These are phyloP conservation scores for Felis catus DNA, from an alignment of 2,113 vertebrate species.

Conservation along the genomic window DNA sequence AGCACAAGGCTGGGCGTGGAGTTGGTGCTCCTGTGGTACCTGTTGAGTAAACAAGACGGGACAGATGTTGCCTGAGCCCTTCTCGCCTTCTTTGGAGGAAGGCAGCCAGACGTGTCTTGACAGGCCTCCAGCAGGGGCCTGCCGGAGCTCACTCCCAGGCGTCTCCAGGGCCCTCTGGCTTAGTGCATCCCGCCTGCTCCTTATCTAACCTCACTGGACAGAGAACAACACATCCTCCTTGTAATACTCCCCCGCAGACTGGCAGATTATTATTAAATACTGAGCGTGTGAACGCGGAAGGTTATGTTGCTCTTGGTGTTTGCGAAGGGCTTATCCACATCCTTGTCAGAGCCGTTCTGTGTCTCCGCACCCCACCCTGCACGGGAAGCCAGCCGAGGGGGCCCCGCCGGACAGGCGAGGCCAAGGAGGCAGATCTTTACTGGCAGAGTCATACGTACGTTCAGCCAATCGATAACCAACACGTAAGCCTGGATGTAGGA, in stretches of 20 bases:
- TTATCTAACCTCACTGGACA: not conserved
- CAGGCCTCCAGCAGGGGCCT: not conserved
- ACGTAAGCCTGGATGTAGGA: not conserved
- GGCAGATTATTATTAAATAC: conserved; percentile 22
- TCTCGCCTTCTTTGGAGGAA: too few species aligned
- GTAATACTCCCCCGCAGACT: not conserved
- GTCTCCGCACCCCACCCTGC: not conserved
- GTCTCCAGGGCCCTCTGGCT: not conserved
- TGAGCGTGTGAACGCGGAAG: not conserved
- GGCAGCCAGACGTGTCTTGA: not conserved
- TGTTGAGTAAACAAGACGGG: not conserved
- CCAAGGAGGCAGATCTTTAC: not conserved
- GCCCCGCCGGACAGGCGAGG: not conserved
- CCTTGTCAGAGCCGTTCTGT: not conserved
- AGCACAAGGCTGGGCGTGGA: not conserved
- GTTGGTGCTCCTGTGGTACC: rapidly evolving
- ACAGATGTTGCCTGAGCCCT: not conserved
- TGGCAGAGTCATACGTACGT: not conserved
- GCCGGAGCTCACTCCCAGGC: not conserved
- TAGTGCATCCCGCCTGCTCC: not conserved
- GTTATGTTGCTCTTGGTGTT: not conserved
- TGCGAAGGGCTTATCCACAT: conserved; percentile 11
- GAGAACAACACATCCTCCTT: not conserved
- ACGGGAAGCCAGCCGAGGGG: rapidly evolving
- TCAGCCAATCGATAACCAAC: not conserved